Evolutionary conservation across 1,140 invertebrate genomes (phyloP), one percentile per base, ranked within the genome.

Genomic region (Proales similis): DNA sequence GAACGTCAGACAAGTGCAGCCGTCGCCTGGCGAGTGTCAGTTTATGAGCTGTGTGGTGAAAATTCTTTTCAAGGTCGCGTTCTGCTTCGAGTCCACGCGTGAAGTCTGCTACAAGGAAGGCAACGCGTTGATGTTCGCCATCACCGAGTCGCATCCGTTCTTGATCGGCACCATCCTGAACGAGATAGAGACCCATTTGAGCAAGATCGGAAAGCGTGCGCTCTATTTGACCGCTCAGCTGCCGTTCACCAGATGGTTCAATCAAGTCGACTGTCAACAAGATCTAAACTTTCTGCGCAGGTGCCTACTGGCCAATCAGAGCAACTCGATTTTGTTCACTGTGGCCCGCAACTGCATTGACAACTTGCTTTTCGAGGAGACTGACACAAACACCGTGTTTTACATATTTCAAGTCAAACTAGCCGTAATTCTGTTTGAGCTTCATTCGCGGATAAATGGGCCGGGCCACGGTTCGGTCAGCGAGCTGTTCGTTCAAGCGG

Each of bases 81-180:
- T 42, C 32, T 57, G 51, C 24, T 57, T 42, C 26, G 24, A n/a
- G 19, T 30, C 26, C n/a, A 57, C 51, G 4, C 51, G 30, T 11
- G 51, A 57, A 17, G 22, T 27, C 32, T 57, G 51, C 22, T 57
- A 57, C 7, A 57, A 57, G 45, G 51, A 57, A 24, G 51, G 51
- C 6, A 57, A 57, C 32, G 39, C 51, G 1, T 42, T 57, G 7
- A 22, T 57, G 20, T 57, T 39, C 5, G 51, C 51, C 6, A 26
- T 57, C 6, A 24, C 24, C 32, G 39, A 27, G 24, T 36, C 17
- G 6, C 45, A 57, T 57, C 51, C 51, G 7, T 42, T 36, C 32
- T 42, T 57, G 11, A 57, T 57, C 26, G 36, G 51, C 7, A 19
- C 36, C 4, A 57, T 57, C 45, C 30, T 57, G 30, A 57, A 2